Conservation (phyloP, 92 coral and sea anemone genomes). For the Epizoanthus illoricatus region DNA sequence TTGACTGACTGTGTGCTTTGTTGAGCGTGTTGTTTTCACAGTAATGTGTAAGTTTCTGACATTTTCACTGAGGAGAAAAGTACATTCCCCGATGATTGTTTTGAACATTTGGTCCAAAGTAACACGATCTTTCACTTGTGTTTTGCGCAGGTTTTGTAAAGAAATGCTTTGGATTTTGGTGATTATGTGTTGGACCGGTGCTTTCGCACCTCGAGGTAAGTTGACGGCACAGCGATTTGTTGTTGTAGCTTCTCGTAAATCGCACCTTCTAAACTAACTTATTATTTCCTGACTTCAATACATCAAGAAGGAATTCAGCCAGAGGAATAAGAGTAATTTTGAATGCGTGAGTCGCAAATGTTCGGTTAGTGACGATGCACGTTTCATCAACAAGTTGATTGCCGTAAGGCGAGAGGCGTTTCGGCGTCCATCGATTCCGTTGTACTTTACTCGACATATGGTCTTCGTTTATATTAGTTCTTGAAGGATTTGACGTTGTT, state of each 20-base stretch:
- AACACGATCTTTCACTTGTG: background rate
- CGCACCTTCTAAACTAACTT: background rate
- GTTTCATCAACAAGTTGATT: background rate
- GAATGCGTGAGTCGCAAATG: background rate
- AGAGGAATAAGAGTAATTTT: background rate
- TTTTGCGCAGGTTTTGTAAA: slow-evolving; percentile 48
- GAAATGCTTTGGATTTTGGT: slow-evolving; percentile 65
- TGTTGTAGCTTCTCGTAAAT: background rate
- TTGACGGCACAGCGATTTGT: slow-evolving; percentile 10
- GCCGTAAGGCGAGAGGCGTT: too few relatives aligned
- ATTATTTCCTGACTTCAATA: background rate
- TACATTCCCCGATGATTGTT: background rate
- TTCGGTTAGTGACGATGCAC: background rate
- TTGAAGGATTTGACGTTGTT: too few relatives aligned
- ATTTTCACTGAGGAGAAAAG: slow-evolving; percentile 5
- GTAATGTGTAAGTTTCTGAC: slow-evolving; percentile 70
- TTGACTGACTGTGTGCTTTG: slow-evolving; percentile 46
- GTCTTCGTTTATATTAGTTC: too few relatives aligned
- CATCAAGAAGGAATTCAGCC: background rate
- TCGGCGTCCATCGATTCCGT: too few relatives aligned
- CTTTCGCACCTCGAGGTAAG: slow-evolving; percentile 65
- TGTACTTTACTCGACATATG: too few relatives aligned
- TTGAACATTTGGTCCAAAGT: background rate
- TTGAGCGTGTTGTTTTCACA: slow-evolving; percentile 69
- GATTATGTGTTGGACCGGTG: slow-evolving; percentile 53